These are phyloP conservation scores for Acrobasis suavella DNA, from an alignment of 2,888 invertebrate genomes.

Conservation along the genomic window DNA sequence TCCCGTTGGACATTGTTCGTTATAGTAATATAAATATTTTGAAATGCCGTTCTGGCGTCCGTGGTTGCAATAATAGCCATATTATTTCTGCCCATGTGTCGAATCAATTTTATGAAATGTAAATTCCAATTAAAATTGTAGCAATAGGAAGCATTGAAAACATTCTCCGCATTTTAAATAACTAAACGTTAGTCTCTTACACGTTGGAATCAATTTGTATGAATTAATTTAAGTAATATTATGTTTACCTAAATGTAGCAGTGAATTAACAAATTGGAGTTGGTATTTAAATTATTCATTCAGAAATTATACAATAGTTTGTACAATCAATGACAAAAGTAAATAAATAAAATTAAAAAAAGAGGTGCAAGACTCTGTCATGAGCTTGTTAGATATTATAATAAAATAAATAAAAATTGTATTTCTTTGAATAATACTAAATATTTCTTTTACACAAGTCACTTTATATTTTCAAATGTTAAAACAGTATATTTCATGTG, in stretches of 20 bases:
- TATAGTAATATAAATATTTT: conserved; percentile 28
- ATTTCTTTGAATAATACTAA: too few relatives aligned
- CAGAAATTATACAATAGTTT: background rate
- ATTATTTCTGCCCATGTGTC: conserved; percentile 16
- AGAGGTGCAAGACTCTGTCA: too few relatives aligned
- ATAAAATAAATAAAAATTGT: too few relatives aligned
- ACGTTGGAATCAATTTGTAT: background rate
- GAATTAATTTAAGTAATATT: background rate
- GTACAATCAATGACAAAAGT: background rate
- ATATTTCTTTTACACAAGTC: too few relatives aligned
- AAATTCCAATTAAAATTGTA: conserved; percentile 14
- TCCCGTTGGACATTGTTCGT: conserved; percentile 24
- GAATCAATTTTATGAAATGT: conserved; percentile 21
- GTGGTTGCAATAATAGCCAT: conserved; percentile 23
- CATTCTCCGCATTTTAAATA: background rate
- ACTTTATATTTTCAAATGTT: too few relatives aligned
- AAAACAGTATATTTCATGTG: too few relatives aligned
- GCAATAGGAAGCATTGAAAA: background rate
- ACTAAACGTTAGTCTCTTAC: too few relatives aligned
- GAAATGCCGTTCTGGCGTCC: conserved; percentile 21
- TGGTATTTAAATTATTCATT: background rate
- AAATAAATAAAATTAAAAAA: too few relatives aligned
- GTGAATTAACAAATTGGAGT: background rate
- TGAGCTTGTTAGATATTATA: too few relatives aligned
- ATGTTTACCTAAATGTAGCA: background rate